Conservation (phyloP, 2,797 vertebrate genomes). For the Balearica regulorum region DNA sequence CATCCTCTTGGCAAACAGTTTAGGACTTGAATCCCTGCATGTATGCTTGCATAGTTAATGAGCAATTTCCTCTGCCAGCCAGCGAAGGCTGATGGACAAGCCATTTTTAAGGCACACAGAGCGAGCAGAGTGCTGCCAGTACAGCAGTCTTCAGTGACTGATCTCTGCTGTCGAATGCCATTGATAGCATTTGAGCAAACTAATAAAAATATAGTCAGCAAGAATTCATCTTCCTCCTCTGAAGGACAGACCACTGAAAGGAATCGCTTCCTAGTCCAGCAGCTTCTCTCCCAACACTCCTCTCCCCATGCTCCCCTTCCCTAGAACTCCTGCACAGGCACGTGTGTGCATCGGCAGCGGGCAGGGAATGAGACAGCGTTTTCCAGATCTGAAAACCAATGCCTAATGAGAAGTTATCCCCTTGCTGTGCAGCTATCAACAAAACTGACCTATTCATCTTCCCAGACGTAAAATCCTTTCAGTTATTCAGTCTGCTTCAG, state of each 20-base stretch:
- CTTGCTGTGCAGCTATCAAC: not conserved
- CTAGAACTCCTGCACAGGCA: not conserved
- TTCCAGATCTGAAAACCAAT: not conserved
- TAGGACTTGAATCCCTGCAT: not conserved
- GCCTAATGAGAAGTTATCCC: not conserved
- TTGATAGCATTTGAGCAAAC: not conserved
- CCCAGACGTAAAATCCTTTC: not conserved
- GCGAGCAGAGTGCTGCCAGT: not conserved
- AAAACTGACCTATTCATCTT: not conserved
- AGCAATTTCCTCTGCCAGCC: conserved; percentile 4
- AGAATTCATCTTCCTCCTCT: not conserved
- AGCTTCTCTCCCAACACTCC: not conserved
- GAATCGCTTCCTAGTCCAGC: not conserved
- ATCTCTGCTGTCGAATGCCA: not conserved
- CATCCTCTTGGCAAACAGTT: not conserved
- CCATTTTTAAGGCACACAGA: not conserved
- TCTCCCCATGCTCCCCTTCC: not conserved
- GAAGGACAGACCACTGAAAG: not conserved
- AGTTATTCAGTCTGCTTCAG: not conserved
- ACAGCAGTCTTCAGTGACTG: not conserved
- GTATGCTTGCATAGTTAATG: not conserved
- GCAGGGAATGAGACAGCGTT: conserved; percentile 31
- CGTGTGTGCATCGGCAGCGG: fast-evolving
- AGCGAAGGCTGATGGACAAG: not conserved
- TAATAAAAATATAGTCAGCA: not conserved